Base-by-base conservation (phyloP, 2,888 invertebrate genomes). In the Encarsia formosa region DNA sequence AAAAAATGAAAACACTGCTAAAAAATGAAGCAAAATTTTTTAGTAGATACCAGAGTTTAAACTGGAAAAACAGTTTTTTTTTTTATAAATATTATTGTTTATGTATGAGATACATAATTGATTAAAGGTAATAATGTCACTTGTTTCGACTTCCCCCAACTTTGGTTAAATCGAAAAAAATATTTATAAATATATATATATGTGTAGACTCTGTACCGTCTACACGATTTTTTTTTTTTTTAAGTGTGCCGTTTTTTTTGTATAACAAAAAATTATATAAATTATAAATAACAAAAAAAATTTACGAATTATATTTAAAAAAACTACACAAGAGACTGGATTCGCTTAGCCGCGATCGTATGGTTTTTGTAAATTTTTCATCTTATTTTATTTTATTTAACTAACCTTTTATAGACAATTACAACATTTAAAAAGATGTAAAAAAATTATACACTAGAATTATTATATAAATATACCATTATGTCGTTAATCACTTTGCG, bases 171-270 rank as follows among this genome's bases (percentile, higher is more conserved):
- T n/a, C n/a, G n/a, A n/a, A n/a, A n/a, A n/a, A n/a, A n/a, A n/a
- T n/a, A n/a, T n/a, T n/a, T n/a, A n/a, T n/a, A n/a, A n/a, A 24
- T 11, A 23, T 42, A 51, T 8, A 45, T 8, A 34, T n/a, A 20
- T 31, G 38, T 26, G 13, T 39, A 42, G 24, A 22, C 43, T 46
- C 43, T 44, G 40, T 47, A 51, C 35, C 24, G 34, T 51, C n/a
- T n/a, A n/a, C n/a, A n/a, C n/a, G n/a, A n/a, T n/a, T n/a, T n/a
- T n/a, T n/a, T n/a, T n/a, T n/a, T n/a, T 6, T 54, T 54, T 54
- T 51, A 31, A 52, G 49, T 43, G 49, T 56, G 49, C 45, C 45
- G 52, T 56, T 52, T 56, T 53, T 56, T 56, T 46, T 56, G 49
- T 52, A 47, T 46, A 38, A 38, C 32, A 29, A 52, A 42, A 40